These are phyloP conservation scores for Lonchura striata DNA, from an alignment of 2,113 vertebrate species.

Conservation along the genomic window DNA sequence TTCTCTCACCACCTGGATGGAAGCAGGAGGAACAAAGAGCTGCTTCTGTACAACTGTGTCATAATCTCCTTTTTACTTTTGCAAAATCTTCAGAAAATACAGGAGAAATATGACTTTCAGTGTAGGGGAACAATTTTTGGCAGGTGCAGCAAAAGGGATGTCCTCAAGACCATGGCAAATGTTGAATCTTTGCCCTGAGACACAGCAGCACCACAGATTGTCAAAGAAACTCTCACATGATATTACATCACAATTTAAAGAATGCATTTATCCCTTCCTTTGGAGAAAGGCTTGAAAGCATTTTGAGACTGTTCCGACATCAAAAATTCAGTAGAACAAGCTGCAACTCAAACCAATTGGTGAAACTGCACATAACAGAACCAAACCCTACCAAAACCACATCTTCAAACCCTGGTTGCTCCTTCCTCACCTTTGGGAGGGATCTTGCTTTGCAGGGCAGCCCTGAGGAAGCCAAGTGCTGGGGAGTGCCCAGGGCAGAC, in stretches of 20 bases:
- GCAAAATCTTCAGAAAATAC: not conserved
- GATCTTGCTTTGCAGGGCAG: conserved; percentile 83
- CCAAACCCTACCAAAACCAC: not conserved
- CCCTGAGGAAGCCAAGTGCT: conserved; percentile 72
- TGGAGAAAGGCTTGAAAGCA: not conserved
- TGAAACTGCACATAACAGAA: not conserved
- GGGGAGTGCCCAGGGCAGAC: conserved; percentile 60
- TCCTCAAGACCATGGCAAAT: not conserved
- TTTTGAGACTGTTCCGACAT: not conserved
- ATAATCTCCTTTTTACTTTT: not conserved
- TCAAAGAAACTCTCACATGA: not conserved
- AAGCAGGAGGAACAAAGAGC: not conserved
- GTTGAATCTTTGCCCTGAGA: not conserved
- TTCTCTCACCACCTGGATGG: not conserved
- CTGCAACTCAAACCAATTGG: not conserved
- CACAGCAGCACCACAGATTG: not conserved
- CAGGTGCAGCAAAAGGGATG: not conserved
- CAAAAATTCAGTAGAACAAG: not conserved
- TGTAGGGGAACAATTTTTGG: not conserved
- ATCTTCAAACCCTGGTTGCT: fast-evolving
- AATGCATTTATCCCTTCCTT: not conserved
- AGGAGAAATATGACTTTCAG: not conserved
- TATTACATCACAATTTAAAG: not conserved
- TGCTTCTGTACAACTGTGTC: not conserved
- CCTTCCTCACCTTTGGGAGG: conserved; percentile 84